Base-by-base conservation (phyloP, 2,113 vertebrate species). In the Dromiciops gliroides region DNA sequence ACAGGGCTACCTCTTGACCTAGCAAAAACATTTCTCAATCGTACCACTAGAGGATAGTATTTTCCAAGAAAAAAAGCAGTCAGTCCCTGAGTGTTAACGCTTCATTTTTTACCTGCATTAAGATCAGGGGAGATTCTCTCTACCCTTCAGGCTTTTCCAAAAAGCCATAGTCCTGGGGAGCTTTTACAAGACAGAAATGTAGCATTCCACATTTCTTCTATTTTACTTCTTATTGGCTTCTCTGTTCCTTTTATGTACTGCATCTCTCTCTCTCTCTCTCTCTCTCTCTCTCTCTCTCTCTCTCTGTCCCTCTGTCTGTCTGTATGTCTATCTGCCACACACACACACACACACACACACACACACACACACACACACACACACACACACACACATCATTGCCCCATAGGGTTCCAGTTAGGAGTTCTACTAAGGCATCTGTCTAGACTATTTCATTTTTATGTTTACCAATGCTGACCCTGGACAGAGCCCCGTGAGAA, bases 11-110 rank as follows among this genome's bases (percentile, higher is more conserved):
- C 16, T n/a, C 37, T n/a, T 75, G 24, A 31, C 48, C 12, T 25
- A 0, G 37, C 37, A n/a, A 3, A 4, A 89, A 24, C 50, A 51
- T 51, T 31, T 91, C 11, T 1, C 83, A 67, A 0, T 91, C 47
- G 93, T 91, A 89, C 98, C 98, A 97, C 98, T 92, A 91, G 98
- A 96, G 98, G 98, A 98, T 97, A 91, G 90, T 92, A 44, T 96
- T 67, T 90, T 96, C 91, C 97, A 93, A 51, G 22, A 23, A 90
- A 96, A 96, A 90, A 90, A 8, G 1, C 31, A 10, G n/a, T 48
- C n/a, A 49, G 2, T 10, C 25, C 48, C 5, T 25, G 1, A 12
- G 1, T 31, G 8, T 8, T 25, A 19, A 48, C 22, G 0, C 7
- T 2, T 3, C n/a, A n/a, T n/a, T 22, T 5, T 37, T 25, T 14